These are phyloP conservation scores for Champsocephalus gunnari DNA, from an alignment of 2,797 vertebrate species.

Conservation along the genomic window DNA sequence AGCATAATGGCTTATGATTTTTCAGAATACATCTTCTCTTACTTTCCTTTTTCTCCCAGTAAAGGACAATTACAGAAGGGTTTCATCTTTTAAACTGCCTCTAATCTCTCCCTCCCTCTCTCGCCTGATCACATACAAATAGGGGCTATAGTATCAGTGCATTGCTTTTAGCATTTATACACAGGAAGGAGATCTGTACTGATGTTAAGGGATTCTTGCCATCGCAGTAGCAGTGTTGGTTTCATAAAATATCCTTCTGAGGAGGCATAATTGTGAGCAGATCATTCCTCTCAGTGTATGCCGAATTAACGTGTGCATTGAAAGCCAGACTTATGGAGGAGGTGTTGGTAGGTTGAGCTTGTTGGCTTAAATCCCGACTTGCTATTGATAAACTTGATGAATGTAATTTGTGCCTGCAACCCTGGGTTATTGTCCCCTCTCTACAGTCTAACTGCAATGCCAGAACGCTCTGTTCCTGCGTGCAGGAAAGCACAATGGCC, in stretches of 20 bases:
- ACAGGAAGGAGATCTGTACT: constrained; percentile 71
- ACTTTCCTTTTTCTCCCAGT: constrained; percentile 68
- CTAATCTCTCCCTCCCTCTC: constrained; percentile 60
- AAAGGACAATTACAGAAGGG: constrained; percentile 81
- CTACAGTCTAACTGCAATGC: constrained; percentile 75
- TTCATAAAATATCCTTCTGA: constrained; percentile 74
- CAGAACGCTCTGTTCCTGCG: constrained; percentile 76
- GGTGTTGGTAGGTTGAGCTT: constrained; percentile 68
- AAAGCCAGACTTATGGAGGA: constrained; percentile 73
- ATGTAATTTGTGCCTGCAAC: constrained; percentile 82
- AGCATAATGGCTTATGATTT: constrained; percentile 97
- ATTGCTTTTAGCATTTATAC: constrained; percentile 64
- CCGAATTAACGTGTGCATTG: constrained; percentile 77
- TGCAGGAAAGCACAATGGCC: constrained; percentile 74
- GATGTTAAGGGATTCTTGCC: constrained; percentile 72
- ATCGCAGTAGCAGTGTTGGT: constrained; percentile 59
- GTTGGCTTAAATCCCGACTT: constrained; percentile 79
- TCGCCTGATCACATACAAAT: constrained; percentile 70
- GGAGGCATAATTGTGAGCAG: constrained; percentile 72
- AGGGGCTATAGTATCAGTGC: constrained; percentile 58
- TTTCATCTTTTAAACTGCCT: constrained; percentile 76
- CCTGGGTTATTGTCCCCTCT: constrained; percentile 75
- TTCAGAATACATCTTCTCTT: constrained; percentile 86
- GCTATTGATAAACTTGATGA: constrained; percentile 84
- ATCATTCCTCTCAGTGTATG: constrained; percentile 62